phyloP scores from a whole-genome alignment of 2,113 vertebrate species.

The Eulemur rufifrons region DNA sequence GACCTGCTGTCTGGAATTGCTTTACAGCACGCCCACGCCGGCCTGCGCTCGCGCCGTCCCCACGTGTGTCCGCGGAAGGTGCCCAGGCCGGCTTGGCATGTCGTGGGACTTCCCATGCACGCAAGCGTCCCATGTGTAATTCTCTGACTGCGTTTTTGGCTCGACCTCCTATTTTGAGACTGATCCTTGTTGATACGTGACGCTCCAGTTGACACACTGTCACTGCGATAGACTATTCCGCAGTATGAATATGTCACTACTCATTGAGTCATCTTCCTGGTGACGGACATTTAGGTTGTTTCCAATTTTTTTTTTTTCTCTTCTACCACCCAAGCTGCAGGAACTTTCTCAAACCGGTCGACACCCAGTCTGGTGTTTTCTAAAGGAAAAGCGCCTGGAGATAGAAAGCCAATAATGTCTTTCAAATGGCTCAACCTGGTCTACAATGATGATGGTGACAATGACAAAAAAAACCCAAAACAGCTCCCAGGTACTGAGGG shows the following conservation, averaged over 20 bases:
- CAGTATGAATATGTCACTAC: conserved; percentile 49
- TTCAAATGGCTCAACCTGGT: neutral
- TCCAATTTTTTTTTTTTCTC: conserved; percentile 36
- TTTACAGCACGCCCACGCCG: fast-evolving
- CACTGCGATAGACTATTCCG: neutral
- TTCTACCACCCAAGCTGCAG: conserved; percentile 54
- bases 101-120: neutral
- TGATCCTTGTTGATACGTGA: conserved; percentile 73
- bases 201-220: conserved; percentile 54
- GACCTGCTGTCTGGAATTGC: fast-evolving
- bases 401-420: conserved; percentile 18
- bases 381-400: neutral
- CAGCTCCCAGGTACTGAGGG: neutral
- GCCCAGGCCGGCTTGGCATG: fast-evolving
- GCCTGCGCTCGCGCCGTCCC: fast-evolving
- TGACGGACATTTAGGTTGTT: conserved; percentile 36
- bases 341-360: neutral
- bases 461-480: neutral
- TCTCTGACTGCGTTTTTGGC: conserved; percentile 50
- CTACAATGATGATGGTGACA: fast-evolving
- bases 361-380: neutral
- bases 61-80: fast-evolving
- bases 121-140: neutral
- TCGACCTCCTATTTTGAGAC: conserved; percentile 18
- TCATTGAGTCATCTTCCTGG: conserved; percentile 23